phyloP scores from a whole-genome alignment of 2,113 vertebrate species.

The Ovibos moschatus region DNA sequence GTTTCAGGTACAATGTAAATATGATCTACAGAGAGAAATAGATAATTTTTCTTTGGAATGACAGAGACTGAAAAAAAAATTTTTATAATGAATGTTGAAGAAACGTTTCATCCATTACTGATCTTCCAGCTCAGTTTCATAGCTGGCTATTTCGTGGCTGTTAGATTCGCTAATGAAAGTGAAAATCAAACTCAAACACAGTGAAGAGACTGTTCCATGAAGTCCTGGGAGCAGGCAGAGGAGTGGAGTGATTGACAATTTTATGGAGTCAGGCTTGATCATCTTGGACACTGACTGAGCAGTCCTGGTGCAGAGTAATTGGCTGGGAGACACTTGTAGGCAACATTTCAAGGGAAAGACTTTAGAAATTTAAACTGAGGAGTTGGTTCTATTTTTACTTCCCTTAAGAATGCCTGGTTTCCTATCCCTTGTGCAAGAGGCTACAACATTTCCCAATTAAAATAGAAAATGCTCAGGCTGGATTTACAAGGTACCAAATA shows the following conservation, averaged over 20 bases:
- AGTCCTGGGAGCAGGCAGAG: background rate
- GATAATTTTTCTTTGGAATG: background rate
- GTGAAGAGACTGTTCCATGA: background rate
- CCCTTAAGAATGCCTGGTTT: background rate
- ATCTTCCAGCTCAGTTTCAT: background rate
- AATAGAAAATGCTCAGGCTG: constrained; percentile 24
- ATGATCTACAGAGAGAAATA: background rate
- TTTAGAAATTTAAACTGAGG: constrained; percentile 18
- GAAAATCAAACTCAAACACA: constrained; percentile 21
- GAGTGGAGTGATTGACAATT: background rate
- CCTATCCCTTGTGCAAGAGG: constrained; percentile 1
- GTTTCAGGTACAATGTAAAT: background rate
- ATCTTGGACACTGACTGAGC: background rate
- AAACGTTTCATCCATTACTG: background rate
- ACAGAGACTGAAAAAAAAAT: background rate
- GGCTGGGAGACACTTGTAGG: background rate
- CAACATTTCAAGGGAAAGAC: constrained; percentile 31
- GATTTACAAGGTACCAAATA: background rate
- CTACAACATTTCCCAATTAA: constrained; percentile 43
- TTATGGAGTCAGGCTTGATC: background rate
- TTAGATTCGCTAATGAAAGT: background rate
- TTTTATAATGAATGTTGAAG: background rate
- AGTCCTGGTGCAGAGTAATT: background rate
- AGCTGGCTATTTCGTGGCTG: background rate
- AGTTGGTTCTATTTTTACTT: constrained; percentile 52